These are phyloP conservation scores for Laticauda laticaudata DNA, from an alignment of 2,113 vertebrate species.

Conservation along the genomic window DNA sequence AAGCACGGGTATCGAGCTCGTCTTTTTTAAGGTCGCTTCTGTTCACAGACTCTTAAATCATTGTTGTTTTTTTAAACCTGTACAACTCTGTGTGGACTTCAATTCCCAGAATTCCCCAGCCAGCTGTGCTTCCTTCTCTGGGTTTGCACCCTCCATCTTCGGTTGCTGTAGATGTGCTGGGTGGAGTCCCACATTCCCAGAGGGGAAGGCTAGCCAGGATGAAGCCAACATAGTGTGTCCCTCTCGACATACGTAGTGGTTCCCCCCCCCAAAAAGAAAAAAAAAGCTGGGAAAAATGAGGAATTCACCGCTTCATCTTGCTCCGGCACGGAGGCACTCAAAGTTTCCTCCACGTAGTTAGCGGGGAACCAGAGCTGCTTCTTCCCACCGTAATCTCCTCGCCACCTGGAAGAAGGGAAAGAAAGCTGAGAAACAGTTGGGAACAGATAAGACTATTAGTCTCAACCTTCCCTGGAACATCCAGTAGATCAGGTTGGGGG, in stretches of 20 bases:
- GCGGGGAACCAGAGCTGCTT: slow-evolving; percentile 98
- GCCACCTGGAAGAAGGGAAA: slow-evolving; percentile 82
- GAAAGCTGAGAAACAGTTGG: slow-evolving; percentile 41
- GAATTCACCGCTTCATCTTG: slow-evolving; percentile 80
- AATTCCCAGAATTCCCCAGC: background rate
- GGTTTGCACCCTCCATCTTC: background rate
- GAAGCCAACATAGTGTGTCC: background rate
- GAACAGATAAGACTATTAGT: background rate
- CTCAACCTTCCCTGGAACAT: too few species aligned
- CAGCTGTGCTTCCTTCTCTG: too few species aligned
- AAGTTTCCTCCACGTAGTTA: slow-evolving; percentile 96
- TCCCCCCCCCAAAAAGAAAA: background rate
- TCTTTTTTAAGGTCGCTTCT: background rate
- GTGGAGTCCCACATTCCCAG: slow-evolving; percentile 61
- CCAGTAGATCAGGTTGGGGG: too few species aligned
- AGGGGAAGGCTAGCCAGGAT: background rate
- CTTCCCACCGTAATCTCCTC: slow-evolving; percentile 93
- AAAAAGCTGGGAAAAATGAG: background rate
- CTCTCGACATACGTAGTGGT: background rate
- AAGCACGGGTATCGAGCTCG: too few species aligned
- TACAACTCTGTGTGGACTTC: background rate
- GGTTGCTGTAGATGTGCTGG: background rate
- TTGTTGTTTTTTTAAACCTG: background rate
- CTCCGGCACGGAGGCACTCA: slow-evolving; percentile 78
- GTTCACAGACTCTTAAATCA: background rate